Percentiles rank a stretch among this genome's conserved stretches.
These are phyloP conservation scores for Grantiella picta DNA, from an alignment of 2,113 vertebrate species.

Conservation along the genomic window DNA sequence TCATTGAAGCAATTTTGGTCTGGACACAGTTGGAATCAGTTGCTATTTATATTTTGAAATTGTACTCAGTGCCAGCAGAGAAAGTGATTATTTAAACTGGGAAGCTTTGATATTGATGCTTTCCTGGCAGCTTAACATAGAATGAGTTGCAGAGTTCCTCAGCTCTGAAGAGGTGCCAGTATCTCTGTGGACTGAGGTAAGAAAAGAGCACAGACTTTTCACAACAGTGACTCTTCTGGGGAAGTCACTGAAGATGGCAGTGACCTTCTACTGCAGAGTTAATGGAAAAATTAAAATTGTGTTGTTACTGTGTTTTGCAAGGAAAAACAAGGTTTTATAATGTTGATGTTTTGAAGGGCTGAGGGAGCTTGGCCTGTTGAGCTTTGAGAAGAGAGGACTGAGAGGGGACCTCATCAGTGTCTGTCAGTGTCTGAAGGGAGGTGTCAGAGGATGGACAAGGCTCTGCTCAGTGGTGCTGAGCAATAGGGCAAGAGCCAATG, in stretches of 20 bases:
- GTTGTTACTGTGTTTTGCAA: neutral
- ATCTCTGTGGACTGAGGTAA: neutral
- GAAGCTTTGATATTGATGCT: neutral
- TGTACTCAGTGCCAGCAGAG: neutral
- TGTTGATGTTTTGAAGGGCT: neutral
- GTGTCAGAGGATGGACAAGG: neutral
- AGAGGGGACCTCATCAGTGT: neutral
- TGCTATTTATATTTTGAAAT: neutral
- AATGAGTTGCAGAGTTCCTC: neutral
- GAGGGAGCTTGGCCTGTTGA: neutral
- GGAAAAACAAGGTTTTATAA: neutral
- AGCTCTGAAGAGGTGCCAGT: neutral
- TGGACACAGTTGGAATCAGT: neutral
- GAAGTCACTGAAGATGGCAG: neutral
- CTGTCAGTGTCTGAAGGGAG: neutral
- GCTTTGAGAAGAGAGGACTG: neutral
- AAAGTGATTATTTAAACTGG: neutral
- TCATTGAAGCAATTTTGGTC: slow-evolving; percentile 2
- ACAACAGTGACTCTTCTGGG: neutral
- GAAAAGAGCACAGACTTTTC: neutral
- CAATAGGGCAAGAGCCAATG: neutral
- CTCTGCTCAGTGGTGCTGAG: neutral
- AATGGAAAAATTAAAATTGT: slow-evolving; percentile 2
- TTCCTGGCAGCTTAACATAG: neutral
- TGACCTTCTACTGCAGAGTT: neutral